Percentiles rank a stretch among this genome's conserved stretches.
These are phyloP conservation scores for Volucella inflata DNA, from an alignment of 2,888 invertebrate genomes.

Conservation along the genomic window DNA sequence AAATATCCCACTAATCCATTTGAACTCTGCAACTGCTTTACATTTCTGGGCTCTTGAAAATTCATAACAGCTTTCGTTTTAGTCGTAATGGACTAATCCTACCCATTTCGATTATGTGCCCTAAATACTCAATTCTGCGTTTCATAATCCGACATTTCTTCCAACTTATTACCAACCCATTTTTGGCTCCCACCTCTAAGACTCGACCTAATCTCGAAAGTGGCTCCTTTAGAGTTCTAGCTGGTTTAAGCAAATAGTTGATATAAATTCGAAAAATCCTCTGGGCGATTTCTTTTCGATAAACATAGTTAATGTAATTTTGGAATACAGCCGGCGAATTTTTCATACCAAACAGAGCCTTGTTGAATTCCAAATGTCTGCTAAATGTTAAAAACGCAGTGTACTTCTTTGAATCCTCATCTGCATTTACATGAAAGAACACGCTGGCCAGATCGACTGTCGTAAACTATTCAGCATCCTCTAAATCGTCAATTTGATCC, in stretches of 20 bases:
- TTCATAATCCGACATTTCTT: too few relatives aligned
- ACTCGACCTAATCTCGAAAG: too few relatives aligned
- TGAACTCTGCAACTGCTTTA: too few relatives aligned
- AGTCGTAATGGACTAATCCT: too few relatives aligned
- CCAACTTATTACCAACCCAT: too few relatives aligned
- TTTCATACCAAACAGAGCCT: constrained; percentile 12
- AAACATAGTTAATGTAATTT: constrained; percentile 28
- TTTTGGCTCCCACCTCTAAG: not conserved
- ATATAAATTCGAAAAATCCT: too few relatives aligned
- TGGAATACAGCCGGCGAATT: constrained; percentile 16
- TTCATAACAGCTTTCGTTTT: too few relatives aligned
- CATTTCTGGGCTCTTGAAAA: too few relatives aligned
- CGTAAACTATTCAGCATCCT: not conserved
- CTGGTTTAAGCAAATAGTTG: too few relatives aligned
- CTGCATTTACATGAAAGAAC: constrained; percentile 53
- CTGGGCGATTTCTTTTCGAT: constrained; percentile 13
- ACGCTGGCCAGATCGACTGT: constrained; percentile 32
- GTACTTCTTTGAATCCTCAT: constrained; percentile 72
- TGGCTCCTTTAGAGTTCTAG: too few relatives aligned
- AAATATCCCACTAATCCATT: constrained; percentile 7
- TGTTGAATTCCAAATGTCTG: constrained; percentile 81
- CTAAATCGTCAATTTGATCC: constrained; percentile 13
- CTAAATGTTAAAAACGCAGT: constrained; percentile 79
- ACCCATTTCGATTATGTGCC: too few relatives aligned
- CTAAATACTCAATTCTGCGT: too few relatives aligned